Evolutionary conservation across 2,113 vertebrate species (phyloP).

Genomic region (Pelobates fuscus): DNA sequence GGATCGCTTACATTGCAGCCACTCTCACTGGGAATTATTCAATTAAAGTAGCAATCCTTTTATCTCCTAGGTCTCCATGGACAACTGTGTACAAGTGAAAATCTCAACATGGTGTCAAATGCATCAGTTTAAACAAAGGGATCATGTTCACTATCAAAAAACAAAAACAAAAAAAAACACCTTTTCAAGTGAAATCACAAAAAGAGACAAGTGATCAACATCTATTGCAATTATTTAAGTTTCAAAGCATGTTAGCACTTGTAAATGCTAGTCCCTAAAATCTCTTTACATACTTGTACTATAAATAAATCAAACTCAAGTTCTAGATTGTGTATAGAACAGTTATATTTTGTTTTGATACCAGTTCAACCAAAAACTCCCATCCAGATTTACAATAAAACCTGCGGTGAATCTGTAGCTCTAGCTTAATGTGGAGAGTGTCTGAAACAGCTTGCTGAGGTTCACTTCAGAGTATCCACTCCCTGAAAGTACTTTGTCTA

Average conservation of each 20-base stretch:
- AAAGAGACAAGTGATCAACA: no score
- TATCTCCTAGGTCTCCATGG: conserved; percentile 57
- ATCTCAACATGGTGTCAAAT: background rate
- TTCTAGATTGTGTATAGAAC: no score
- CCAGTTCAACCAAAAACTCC: background rate
- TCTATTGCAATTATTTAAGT: no score
- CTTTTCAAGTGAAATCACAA: no score
- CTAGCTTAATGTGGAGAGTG: conserved; percentile 52
- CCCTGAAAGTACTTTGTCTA: conserved; percentile 77
- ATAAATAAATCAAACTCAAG: no score
- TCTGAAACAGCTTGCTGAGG: conserved; percentile 85
- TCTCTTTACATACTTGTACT: no score
- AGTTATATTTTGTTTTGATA: no score
- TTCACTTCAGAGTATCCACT: conserved; percentile 93
- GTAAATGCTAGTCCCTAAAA: no score
- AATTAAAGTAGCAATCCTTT: conserved; percentile 66
- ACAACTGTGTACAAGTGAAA: conserved; percentile 33
- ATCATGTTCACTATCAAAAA: background rate
- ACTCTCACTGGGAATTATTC: conserved; percentile 69
- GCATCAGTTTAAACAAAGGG: background rate
- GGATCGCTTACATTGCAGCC: conserved; percentile 68
- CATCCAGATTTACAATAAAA: background rate
- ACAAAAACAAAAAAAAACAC: background rate
- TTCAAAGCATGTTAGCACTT: no score
- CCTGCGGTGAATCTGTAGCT: background rate